A percentile compares a stretch with the other conserved stretches of the same genome.
Conservation (phyloP, 2,113 vertebrate species). For the Peromyscus californicus region DNA sequence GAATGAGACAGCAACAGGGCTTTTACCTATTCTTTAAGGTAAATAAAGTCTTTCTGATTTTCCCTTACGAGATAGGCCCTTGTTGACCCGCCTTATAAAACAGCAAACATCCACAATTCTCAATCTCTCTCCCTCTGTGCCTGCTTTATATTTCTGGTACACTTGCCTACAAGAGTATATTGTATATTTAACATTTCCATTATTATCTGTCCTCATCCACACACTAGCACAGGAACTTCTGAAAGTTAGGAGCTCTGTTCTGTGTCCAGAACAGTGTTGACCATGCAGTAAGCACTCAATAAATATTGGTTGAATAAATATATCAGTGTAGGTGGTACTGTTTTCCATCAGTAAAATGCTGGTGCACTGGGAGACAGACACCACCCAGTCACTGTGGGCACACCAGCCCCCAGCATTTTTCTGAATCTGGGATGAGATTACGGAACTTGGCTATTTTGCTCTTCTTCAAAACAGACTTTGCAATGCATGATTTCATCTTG, state of each 20-base stretch:
- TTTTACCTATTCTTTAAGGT: neutral
- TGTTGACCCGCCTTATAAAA: neutral
- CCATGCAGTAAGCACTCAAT: neutral
- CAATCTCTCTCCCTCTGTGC: neutral
- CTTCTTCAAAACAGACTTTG: constrained; percentile 52
- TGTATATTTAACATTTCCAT: neutral
- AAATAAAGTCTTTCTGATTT: neutral
- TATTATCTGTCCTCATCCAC: neutral
- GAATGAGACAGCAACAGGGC: too few species aligned
- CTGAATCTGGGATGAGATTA: constrained; percentile 50
- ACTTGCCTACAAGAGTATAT: neutral
- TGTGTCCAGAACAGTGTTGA: neutral
- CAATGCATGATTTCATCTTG: constrained; percentile 71
- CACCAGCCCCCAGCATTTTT: neutral
- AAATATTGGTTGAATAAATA: neutral
- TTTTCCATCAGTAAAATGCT: constrained; percentile 14
- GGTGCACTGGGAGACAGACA: neutral
- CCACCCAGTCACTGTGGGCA: neutral
- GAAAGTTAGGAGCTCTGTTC: constrained; percentile 7
- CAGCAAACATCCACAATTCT: neutral
- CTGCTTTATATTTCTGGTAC: neutral
- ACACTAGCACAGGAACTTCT: neutral
- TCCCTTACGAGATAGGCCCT: neutral
- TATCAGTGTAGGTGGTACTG: neutral
- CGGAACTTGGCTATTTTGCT: constrained; percentile 60